Base-by-base conservation (phyloP, 2,888 invertebrate species). In the Euphydryas editha region DNA sequence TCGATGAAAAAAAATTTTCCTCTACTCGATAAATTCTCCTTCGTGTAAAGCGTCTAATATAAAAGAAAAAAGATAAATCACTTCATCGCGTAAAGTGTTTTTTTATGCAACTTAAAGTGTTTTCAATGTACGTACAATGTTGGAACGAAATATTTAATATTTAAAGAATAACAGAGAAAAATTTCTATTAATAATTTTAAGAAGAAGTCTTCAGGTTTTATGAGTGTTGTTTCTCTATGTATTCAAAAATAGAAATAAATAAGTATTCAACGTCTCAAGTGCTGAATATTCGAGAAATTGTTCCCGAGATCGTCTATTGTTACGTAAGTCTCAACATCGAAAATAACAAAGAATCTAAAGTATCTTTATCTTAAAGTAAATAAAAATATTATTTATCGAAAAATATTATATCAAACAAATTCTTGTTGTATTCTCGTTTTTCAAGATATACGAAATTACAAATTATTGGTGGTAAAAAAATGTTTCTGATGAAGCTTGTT, bases 1-100 rank as follows among this genome's bases (percentile, higher is more conserved):
- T 47, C 60, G 59, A 10, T 54, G 44, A 59, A 64, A 64, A 64
- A 64, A 59, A 64, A 63, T 47, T 58, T 10, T 2, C 49, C 30
- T 11, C 21, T 15, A 10, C 58, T 42, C 49, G 54, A 65, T 65
- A 65, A 47, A 65, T 65, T 42, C 57, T 24, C 36, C 13, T 20
- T 59, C 62, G 13, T 56, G 21, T n/a, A 56, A n/a, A 15, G 24
- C 24, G 37, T 47, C 47, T 44, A 58, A 58, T 58, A 59, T 42
- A 17, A 21, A 39, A 42, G 36, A 44, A 42, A 47, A 30, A 54
- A 64, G 39, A 57, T 21, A 21, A 39, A 57, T 42, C 42, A 15
- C 20, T 30, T 8, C 15, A 15, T 18, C 20, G 13, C 15, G 20
- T 57, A 5, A 57, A 21, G 17, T 42, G n/a, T 13, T 13, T 57